Base-by-base conservation (phyloP, 2,113 vertebrate species). In the Cyanistes caeruleus region DNA sequence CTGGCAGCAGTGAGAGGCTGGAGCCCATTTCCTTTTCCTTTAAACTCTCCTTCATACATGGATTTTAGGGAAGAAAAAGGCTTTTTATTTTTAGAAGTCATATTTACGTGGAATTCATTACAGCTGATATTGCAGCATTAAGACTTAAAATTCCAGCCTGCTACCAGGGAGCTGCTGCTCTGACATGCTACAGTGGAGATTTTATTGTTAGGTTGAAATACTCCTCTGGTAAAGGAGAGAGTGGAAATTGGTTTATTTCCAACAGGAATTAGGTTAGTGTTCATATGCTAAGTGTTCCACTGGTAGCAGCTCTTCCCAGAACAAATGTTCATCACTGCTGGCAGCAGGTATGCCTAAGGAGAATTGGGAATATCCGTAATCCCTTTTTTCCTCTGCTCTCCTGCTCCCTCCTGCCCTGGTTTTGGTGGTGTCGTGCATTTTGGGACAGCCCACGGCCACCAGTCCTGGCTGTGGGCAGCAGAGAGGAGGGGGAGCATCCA, bases 181-280 rank as follows among this genome's bases (percentile, higher is more conserved):
- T 95, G 93, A 92, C 93, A 93, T 97, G 95, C 93, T 90, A 89
- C 93, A 93, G 82, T 93, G 92, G 88, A 93, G 85, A 85, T 95
- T 97, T 95, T 95, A 95, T 96, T 97, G 95, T 94, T 92, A 81
- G 93, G 52, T 68, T 96, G 93, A 96, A 96, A 95, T 93, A 96
- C 95, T 95, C 83, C 79, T 92, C 90, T 86, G 74, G 85, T 93
- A 90, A 93, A 93, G 72, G 85, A 78, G 84, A 91, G 93, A 89
- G 93, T 91, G 95, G 95, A 96, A 97, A 97, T 96, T 88, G 92
- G 90, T 96, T 97, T 96, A 94, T 97, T 96, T 96, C 95, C 95
- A 92, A 90, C 93, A 96, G 93, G 95, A 96, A 95, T 97, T 94
- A 96, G 93, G 92, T 94, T 95, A 94, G 95, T 92, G 95, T 96